A percentile compares a stretch with the other conserved stretches of the same genome.
Evolutionary conservation across 1,140 invertebrate genomes (phyloP).

Genomic region (Drosophila sulfurigaster): DNA sequence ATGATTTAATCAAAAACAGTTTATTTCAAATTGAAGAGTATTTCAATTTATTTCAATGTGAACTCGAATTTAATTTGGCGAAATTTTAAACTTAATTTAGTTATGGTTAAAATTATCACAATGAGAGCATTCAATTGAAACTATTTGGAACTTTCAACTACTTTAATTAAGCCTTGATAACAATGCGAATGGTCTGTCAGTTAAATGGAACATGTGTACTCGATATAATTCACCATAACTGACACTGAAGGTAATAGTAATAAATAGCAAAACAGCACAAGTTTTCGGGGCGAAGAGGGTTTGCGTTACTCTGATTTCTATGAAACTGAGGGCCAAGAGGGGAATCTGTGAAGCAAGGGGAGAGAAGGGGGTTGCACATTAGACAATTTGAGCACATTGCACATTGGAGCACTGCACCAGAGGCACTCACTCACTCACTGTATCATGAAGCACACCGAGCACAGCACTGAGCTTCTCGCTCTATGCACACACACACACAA

Average conservation of each 20-base stretch:
- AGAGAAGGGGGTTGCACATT: slow-evolving; percentile 25
- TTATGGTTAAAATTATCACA: no score
- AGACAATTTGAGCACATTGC: slow-evolving; percentile 49
- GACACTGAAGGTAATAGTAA: slow-evolving; percentile 31
- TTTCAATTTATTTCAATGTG: not conserved
- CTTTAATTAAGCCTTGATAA: slow-evolving; percentile 5
- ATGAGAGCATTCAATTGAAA: not conserved
- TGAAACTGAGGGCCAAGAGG: not conserved
- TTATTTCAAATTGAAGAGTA: no score
- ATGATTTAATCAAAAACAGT: no score
- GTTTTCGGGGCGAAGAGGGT: not conserved
- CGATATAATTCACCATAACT: slow-evolving; percentile 20
- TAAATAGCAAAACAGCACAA: slow-evolving; percentile 34
- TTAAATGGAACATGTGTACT: slow-evolving; percentile 12
- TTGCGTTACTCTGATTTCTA: slow-evolving; percentile 7
- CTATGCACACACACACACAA: not conserved
- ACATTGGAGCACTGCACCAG: slow-evolving; percentile 53
- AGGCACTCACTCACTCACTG: slow-evolving; percentile 31
- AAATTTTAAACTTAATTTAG: not conserved
- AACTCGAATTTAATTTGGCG: not conserved
- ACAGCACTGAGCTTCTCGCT: slow-evolving; percentile 6
- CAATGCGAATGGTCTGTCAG: not conserved
- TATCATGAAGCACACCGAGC: not conserved
- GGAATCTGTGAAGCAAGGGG: no score
- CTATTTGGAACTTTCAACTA: not conserved